Base-by-base conservation (phyloP, 2,888 invertebrate species). In the Hypolimnas misippus region DNA sequence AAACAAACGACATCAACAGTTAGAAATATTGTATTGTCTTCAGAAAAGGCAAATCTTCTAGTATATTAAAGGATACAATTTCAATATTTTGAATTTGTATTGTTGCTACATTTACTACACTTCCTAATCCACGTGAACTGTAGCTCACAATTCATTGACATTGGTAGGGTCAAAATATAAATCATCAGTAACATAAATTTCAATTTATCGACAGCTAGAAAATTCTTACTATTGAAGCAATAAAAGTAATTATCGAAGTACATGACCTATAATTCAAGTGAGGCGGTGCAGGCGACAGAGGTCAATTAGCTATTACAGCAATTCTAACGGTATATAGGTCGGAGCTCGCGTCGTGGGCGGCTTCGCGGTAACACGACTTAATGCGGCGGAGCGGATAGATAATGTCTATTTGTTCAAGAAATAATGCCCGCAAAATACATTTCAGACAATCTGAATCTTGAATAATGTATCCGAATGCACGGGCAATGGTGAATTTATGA, bases 251-350 rank as follows among this genome's bases (percentile, higher is more conserved):
- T 62, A 65, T 46, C 35, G 38, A 21, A 42, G 57, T 19, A 58
- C 51, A 51, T 42, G 57, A 57, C 21, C 57, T 38, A 54, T 62
- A 65, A 65, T 57, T 62, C 21, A 62, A 50, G 66, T 66, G 69
- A 62, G 71, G 62, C 62, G 66, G 63, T 69, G 70, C 65, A 70
- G 71, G 70, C 73, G 70, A 65, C 62, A 65, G 55, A 60, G 72
- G 73, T 73, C 72, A 72, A 69, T 67, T 67, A 67, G 64, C 63
- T 57, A 66, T 70, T 73, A 70, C 31, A 33, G 58, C 64, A 71
- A 68, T 69, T 71, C 69, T 40, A 14, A 29, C 49, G 17, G 62
- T 50, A 67, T 67, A 65, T 69, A 52, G 69, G 69, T 52, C 70
- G 56, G 33, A 29, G 2, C 46, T 5, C 52, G 62, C 55, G 56